phyloP scores from a whole-genome alignment of 2,797 vertebrate genomes.

The Micropoecilia bifurca region DNA sequence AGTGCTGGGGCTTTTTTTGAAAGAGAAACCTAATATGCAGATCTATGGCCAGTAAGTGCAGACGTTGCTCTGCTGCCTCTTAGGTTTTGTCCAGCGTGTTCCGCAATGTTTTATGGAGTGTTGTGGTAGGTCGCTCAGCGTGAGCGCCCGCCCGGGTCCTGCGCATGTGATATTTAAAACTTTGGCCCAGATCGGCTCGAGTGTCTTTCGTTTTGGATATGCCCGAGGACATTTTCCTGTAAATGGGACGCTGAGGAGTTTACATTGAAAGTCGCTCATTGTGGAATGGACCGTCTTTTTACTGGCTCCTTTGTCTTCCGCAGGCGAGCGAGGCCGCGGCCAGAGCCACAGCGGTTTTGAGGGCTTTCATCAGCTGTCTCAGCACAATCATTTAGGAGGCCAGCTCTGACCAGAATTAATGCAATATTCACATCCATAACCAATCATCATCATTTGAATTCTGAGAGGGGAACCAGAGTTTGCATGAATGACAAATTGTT shows the following conservation, averaged over 20 bases:
- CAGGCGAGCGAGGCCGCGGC: slow-evolving; percentile 73
- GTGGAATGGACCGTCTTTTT: slow-evolving; percentile 75
- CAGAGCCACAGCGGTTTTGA: slow-evolving; percentile 75
- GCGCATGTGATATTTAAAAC: slow-evolving; percentile 80
- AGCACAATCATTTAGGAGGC: slow-evolving; percentile 70
- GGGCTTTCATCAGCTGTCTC: slow-evolving; percentile 80
- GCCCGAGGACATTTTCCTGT: slow-evolving; percentile 83
- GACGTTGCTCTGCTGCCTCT: slow-evolving; percentile 58
- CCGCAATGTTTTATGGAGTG: slow-evolving; percentile 72
- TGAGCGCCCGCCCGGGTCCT: slow-evolving; percentile 64
- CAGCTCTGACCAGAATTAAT: slow-evolving; percentile 79
- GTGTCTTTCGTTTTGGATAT: slow-evolving; percentile 75
- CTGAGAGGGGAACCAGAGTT: slow-evolving; percentile 73
- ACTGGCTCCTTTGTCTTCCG: slow-evolving; percentile 80
- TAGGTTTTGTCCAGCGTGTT: slow-evolving; percentile 68
- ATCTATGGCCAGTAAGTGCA: slow-evolving; percentile 64
- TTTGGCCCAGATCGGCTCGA: slow-evolving; percentile 73
- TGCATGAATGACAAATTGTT: slow-evolving; percentile 77
- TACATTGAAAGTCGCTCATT: slow-evolving; percentile 77
- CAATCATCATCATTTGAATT: slow-evolving; percentile 66
- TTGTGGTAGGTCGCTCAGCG: slow-evolving; percentile 78
- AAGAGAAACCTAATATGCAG: slow-evolving; percentile 68
- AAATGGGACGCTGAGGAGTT: slow-evolving; percentile 76
- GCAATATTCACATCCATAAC: slow-evolving; percentile 76
- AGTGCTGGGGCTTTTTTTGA: slow-evolving; percentile 39